These are phyloP conservation scores for Eciton burchellii DNA, from an alignment of 1,140 invertebrate species.

Conservation along the genomic window DNA sequence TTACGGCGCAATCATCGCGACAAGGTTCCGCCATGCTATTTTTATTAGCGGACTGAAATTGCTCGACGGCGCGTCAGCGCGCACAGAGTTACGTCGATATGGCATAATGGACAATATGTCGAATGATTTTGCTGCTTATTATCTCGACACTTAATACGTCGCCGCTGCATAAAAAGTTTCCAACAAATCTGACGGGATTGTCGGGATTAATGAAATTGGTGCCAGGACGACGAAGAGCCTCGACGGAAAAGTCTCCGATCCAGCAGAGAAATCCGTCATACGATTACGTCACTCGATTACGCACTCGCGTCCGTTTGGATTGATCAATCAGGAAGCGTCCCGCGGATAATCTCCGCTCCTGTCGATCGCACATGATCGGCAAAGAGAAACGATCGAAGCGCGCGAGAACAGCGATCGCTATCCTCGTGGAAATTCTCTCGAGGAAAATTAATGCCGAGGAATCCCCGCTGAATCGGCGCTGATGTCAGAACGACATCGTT, in stretches of 20 bases:
- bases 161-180: not conserved
- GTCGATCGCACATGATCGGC: not conserved
- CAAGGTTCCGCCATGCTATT: constrained; percentile 41
- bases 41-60: constrained; percentile 43
- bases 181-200: not conserved
- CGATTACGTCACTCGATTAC: not conserved
- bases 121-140: not conserved
- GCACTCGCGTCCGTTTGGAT: not conserved
- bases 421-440: constrained; percentile 65
- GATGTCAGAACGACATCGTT: constrained; percentile 75
- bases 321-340: not conserved
- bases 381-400: not conserved
- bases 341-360: not conserved
- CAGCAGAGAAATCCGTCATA: not conserved
- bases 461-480: constrained; percentile 70
- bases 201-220: constrained; percentile 1
- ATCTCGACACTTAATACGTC: not conserved
- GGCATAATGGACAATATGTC: not conserved
- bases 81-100: not conserved
- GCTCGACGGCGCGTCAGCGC: constrained; percentile 40
- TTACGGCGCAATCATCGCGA: constrained; percentile 3
- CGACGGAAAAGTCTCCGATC: not conserved
- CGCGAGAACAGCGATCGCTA: not conserved
- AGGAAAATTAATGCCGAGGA: constrained; percentile 75
- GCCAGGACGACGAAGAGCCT: not conserved